Conservation (phyloP, 2,888 invertebrate species). For the Malthinus flaveolus region DNA sequence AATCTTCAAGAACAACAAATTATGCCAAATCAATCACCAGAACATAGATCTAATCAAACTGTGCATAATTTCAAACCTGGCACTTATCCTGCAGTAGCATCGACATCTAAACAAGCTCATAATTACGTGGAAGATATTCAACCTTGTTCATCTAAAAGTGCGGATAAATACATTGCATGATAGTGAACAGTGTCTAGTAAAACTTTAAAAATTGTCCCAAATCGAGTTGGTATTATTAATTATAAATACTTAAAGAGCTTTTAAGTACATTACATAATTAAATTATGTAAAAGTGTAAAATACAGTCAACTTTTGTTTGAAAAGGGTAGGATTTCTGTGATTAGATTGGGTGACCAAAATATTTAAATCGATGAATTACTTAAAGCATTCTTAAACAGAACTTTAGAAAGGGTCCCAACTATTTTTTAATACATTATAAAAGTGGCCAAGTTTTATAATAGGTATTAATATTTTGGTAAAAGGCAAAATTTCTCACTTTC, state of each 20-base stretch:
- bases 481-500: too few species aligned
- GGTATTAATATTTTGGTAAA: too few species aligned
- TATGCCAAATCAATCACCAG: slow-evolving; percentile 47
- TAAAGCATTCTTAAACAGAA: neutral
- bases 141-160: slow-evolving; percentile 56
- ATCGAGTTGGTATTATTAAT: neutral
- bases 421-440: too few species aligned
- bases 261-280: neutral
- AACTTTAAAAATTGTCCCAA: slow-evolving; percentile 21
- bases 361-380: neutral
- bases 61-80: slow-evolving; percentile 54
- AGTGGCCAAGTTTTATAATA: too few species aligned
- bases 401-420: neutral
- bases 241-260: neutral
- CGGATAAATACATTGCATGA: slow-evolving; percentile 52
- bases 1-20: slow-evolving; percentile 55
- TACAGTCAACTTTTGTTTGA: neutral
- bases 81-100: slow-evolving; percentile 48
- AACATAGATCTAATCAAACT: slow-evolving; percentile 51
- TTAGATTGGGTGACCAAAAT: neutral
- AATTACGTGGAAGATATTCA: slow-evolving; percentile 55
- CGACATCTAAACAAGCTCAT: slow-evolving; percentile 57
- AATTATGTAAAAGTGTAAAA: neutral
- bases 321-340: neutral
- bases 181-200: slow-evolving; percentile 39